Base-by-base conservation (phyloP, 1,140 invertebrate species). In the Ooceraea biroi region DNA sequence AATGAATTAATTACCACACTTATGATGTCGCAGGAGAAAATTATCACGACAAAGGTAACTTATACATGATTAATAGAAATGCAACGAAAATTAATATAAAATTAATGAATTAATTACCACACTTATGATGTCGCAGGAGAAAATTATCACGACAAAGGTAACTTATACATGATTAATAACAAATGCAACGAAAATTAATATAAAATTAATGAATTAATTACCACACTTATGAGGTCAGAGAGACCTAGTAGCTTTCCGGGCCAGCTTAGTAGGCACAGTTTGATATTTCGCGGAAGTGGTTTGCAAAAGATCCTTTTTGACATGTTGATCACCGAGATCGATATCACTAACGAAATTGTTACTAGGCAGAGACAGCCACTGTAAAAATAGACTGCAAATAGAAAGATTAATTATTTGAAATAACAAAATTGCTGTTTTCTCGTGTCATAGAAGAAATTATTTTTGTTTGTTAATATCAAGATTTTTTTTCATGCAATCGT, bases 271-370 rank as follows among this genome's bases (percentile, higher is more conserved):
- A 96, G 90, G 11, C 95, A 82, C 48, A 94, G 92, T 90, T 95
- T 95, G 0, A 96, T 89, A 30, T 94, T 92, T 87, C 95, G 95
- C 3, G 96, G 96, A 36, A 96, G 88, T 0, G 95, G 94, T 17
- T 90, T 91, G 77, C 93, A 94, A 83, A 95, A 94, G 14, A 94
- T 78, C 80, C 93, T 93, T 58, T 94, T 93, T 0, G 95, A 92
- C 69, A 96, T 84, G 55, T 96, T 96, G 27, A 96, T 94, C 11
- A 96, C 96, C 10, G 95, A 44, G 4, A 96, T 95, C 12, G 96
- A 96, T 22, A 96, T 90, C n/a, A 97, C 92, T 55, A 96, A 94
- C 0, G 96, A 96, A 52, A 96, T 92, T 63, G 95, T 95, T 3
- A 96, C 94, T 77, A 97, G 89, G 82, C 96, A 95, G 44, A 96